Percentiles rank a stretch among this genome's conserved stretches.
phyloP scores from a whole-genome alignment of 2,797 vertebrate species.

The Melanotaenia parkinsoni region DNA sequence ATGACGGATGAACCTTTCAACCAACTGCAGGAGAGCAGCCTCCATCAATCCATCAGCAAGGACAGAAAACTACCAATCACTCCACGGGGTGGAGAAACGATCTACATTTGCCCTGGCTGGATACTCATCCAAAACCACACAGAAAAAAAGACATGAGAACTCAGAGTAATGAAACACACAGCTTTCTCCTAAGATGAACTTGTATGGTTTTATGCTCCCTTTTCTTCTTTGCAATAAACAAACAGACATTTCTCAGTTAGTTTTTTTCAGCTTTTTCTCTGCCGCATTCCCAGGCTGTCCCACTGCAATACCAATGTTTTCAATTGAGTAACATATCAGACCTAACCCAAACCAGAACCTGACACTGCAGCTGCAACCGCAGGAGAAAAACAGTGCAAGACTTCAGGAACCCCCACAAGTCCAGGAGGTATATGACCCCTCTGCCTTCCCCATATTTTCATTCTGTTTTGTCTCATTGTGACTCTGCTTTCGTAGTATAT shows the following conservation, averaged over 20 bases:
- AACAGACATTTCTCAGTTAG: conserved; percentile 58
- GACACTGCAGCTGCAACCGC: conserved; percentile 51
- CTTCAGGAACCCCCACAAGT: conserved; percentile 61
- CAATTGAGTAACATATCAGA: conserved; percentile 59
- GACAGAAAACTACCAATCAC: conserved; percentile 72
- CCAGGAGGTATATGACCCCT: conserved; percentile 53
- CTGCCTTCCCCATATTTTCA: conserved; percentile 26
- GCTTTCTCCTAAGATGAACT: conserved; percentile 68
- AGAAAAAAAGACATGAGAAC: conserved; percentile 12
- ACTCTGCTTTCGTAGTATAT: conserved; percentile 31
- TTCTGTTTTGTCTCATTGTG: conserved; percentile 36
- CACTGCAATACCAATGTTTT: conserved; percentile 55
- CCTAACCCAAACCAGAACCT: conserved; percentile 64
- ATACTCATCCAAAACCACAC: conserved; percentile 13
- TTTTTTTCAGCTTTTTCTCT: conserved; percentile 41
- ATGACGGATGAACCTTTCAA: conserved; percentile 66
- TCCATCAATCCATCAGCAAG: conserved; percentile 70
- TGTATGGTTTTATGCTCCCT: conserved; percentile 34
- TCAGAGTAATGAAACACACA: conserved; percentile 20
- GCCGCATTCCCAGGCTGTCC: conserved; percentile 71
- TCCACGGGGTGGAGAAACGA: conserved; percentile 63
- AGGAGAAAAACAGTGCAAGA: conserved; percentile 64
- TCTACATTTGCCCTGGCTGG: conserved; percentile 23
- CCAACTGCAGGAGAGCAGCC: conserved; percentile 65
- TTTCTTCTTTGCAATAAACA: conserved; percentile 56